Evolutionary conservation across 2,797 vertebrate genomes (phyloP), one percentile per base, ranked within the genome.

Genomic region (Notoglanidium macrostoma): DNA sequence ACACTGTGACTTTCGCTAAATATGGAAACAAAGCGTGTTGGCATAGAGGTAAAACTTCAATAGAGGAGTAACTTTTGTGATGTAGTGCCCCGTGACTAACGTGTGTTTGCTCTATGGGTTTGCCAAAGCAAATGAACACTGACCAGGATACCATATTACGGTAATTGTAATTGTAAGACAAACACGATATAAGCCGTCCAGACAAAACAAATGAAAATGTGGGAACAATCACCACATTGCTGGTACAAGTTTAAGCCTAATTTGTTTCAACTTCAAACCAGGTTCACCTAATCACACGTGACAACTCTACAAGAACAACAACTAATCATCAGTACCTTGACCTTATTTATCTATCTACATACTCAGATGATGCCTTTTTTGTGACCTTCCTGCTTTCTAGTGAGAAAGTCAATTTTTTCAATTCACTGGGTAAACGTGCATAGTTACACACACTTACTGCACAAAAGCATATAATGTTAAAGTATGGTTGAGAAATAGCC

Each of bases 161-260:
- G 54, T 79, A 85, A 88, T 83, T 88, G 85, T 83, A 86, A 88
- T 78, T 88, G 85, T 86, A 86, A 86, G 67, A 61, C 81, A 88
- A 88, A 88, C 85, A 86, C 40, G 44, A 83, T 79, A 57, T 83
- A 59, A 70, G 54, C 85, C 44, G 10, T 88, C 88, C 85, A 86
- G 88, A 88, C 86, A 83, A 86, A 86, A 88, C 88, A 85, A 63
- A 84, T 49, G 84, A 70, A 86, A 83, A 84, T 51, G 73, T 88
- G 88, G 88, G 44, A 88, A 79, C 88, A 79, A 88, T 88, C 88
- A 86, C 40, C 80, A 54, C 80, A 72, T 32, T 10, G 32, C 63
- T 61, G 87, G 79, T 54, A 57, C 54, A 40, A 59, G 40, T 78
- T 51, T 35, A 82, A 72, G 83, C 32, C 84, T 88, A 85, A 88